These are phyloP conservation scores for Girardinus metallicus DNA, from an alignment of 2,797 vertebrate genomes.

Conservation along the genomic window DNA sequence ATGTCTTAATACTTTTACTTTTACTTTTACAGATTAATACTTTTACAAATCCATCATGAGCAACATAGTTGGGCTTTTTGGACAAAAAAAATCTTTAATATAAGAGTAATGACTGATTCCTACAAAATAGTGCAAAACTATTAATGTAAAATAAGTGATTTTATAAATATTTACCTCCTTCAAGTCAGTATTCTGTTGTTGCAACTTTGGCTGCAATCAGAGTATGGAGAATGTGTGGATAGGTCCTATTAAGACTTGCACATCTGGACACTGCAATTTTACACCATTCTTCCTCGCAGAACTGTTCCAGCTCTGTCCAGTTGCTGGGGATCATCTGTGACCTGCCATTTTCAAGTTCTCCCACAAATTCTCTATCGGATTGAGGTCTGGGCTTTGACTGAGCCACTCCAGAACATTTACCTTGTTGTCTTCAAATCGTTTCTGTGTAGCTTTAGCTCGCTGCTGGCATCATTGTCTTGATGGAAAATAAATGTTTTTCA, in stretches of 20 bases:
- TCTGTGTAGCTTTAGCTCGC: neutral
- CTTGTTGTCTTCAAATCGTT: neutral
- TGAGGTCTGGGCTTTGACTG: no score
- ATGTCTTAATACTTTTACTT: no score
- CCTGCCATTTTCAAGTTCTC: neutral
- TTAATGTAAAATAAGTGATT: neutral
- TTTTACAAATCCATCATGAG: neutral
- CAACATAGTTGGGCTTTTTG: neutral
- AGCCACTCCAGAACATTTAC: no score
- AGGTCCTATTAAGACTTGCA: neutral
- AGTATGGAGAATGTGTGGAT: neutral
- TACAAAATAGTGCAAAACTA: neutral
- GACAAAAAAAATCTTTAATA: neutral
- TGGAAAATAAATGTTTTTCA: neutral
- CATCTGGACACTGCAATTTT: neutral
- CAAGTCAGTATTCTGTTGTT: neutral
- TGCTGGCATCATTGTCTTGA: neutral
- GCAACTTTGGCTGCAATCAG: neutral
- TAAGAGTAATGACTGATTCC: neutral
- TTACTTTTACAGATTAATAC: no score
- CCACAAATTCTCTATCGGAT: neutral
- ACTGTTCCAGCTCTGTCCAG: neutral
- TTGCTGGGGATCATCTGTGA: neutral
- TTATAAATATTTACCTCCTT: neutral
- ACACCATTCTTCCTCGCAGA: neutral